Conservation (phyloP, 2,888 invertebrate genomes). For the Xestia rhomboidea region DNA sequence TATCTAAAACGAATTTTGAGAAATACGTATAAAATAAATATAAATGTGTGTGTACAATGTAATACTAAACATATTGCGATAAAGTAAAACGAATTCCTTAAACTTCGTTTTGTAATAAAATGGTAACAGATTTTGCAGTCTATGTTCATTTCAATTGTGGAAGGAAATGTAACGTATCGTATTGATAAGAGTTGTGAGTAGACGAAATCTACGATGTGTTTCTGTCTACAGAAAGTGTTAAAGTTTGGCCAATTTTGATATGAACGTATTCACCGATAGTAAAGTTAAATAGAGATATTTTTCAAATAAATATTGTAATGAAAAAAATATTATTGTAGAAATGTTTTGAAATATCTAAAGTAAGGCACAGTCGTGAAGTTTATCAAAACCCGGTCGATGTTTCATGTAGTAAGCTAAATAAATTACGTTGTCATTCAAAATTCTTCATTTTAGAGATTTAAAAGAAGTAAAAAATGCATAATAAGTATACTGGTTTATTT, state of each 20-base stretch:
- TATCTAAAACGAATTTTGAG: slow-evolving; percentile 69
- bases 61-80: slow-evolving; percentile 50
- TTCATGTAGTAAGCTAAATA: slow-evolving; percentile 77
- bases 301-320: slow-evolving; percentile 57
- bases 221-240: slow-evolving; percentile 31
- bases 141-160: slow-evolving; percentile 67
- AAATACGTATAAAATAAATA: slow-evolving; percentile 64
- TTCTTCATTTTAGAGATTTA: slow-evolving; percentile 79
- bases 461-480: slow-evolving; percentile 81
- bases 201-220: slow-evolving; percentile 9
- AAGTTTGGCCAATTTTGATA: slow-evolving; percentile 59
- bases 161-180: slow-evolving; percentile 21
- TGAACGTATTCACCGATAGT: slow-evolving; percentile 63
- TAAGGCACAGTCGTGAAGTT: slow-evolving; percentile 58
- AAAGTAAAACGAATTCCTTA: slow-evolving; percentile 65
- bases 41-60: slow-evolving; percentile 52
- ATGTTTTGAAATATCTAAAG: slow-evolving; percentile 54
- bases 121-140: slow-evolving; percentile 50
- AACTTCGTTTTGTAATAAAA: slow-evolving; percentile 65
- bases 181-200: slow-evolving; percentile 18
- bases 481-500: slow-evolving; percentile 78
- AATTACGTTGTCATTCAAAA: slow-evolving; percentile 78
- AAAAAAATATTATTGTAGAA: slow-evolving; percentile 43
- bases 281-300: slow-evolving; percentile 55
- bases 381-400: slow-evolving; percentile 78